Evolutionary conservation across 2,113 vertebrate genomes (phyloP).

Genomic region (Pogona vitticeps): DNA sequence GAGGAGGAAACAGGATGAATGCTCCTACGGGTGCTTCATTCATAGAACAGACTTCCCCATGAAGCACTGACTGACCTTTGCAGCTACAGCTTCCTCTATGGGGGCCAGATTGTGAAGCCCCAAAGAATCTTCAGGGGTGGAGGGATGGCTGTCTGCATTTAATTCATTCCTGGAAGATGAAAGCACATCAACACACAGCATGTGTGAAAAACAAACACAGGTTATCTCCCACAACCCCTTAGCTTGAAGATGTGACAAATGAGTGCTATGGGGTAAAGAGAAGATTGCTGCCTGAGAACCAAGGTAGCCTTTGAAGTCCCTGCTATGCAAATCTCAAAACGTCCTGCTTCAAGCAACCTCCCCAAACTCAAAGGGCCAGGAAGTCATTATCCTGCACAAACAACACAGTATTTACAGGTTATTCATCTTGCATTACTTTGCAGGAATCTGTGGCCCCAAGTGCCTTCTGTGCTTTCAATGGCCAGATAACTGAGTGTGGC

Average conservation of each 20-base stretch:
- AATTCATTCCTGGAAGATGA: slow-evolving; percentile 57
- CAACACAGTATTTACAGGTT: too few species aligned
- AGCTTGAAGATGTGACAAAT: background rate
- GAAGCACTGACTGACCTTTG: slow-evolving; percentile 70
- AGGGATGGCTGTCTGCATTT: slow-evolving; percentile 50
- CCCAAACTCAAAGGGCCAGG: background rate
- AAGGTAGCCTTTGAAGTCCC: background rate
- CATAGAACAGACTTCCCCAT: background rate
- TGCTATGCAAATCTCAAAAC: background rate
- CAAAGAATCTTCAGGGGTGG: slow-evolving; percentile 54
- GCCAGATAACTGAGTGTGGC: background rate
- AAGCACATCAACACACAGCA: slow-evolving; percentile 8
- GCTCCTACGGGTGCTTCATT: slow-evolving; percentile 34
- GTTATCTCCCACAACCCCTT: slow-evolving; percentile 8
- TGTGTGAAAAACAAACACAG: background rate
- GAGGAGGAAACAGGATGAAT: background rate
- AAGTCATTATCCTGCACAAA: background rate
- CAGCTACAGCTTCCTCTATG: slow-evolving; percentile 55
- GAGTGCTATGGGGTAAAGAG: fast-evolving
- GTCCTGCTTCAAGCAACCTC: background rate
- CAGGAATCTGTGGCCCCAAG: background rate
- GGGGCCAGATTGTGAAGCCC: slow-evolving; percentile 40
- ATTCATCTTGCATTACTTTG: background rate
- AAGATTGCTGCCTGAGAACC: background rate
- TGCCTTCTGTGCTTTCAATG: background rate